These are phyloP conservation scores for Anguilla anguilla DNA, from an alignment of 2,797 vertebrate genomes.

Conservation along the genomic window DNA sequence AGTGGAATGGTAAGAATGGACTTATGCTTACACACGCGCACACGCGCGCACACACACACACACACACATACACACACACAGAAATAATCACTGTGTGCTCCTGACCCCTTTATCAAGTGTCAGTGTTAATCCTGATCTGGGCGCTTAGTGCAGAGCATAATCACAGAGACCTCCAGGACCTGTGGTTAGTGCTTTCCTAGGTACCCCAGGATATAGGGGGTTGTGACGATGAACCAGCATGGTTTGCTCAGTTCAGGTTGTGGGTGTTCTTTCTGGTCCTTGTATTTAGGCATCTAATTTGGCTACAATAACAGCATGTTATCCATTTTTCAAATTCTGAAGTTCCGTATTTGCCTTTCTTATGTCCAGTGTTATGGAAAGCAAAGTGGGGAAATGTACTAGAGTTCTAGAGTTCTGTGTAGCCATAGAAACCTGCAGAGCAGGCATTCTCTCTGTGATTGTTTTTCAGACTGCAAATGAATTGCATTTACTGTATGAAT, in stretches of 20 bases:
- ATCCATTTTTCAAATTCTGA: no score
- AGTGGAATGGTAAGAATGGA: neutral
- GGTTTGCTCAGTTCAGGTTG: neutral
- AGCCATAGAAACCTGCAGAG: no score
- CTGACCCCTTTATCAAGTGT: neutral
- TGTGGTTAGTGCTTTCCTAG: neutral
- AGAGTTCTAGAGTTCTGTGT: no score
- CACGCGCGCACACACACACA: neutral
- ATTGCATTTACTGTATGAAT: no score
- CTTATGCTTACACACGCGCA: neutral
- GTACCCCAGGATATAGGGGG: neutral
- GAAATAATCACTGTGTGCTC: conserved; percentile 13
- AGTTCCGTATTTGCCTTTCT: no score
- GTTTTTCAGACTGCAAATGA: no score
- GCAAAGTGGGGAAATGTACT: no score
- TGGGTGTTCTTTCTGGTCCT: neutral
- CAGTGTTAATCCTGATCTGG: conserved; percentile 19
- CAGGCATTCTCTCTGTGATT: no score
- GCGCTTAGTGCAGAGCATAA: neutral
- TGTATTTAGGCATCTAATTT: neutral
- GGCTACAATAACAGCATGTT: no score
- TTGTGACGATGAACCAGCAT: neutral
- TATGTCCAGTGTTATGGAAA: no score
- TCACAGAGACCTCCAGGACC: neutral
- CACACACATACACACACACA: neutral